Percentiles rank a stretch among this genome's conserved stretches.
Conservation (phyloP, 2,797 vertebrate genomes). For the Phylloscopus collybita region DNA sequence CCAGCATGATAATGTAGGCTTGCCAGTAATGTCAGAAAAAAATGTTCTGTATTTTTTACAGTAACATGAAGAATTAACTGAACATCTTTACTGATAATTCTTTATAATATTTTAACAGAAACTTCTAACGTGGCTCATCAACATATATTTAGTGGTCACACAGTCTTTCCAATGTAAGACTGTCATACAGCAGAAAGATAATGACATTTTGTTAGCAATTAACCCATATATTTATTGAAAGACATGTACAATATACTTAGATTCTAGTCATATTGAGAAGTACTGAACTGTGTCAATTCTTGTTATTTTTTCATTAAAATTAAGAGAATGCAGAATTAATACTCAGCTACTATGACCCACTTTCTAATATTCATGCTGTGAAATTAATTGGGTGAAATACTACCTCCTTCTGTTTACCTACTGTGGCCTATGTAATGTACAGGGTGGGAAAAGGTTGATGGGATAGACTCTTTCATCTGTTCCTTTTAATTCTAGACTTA, state of each 20-base stretch:
- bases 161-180: neutral
- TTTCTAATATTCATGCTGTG: constrained; percentile 2
- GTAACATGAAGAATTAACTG: neutral
- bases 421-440: neutral
- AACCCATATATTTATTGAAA: neutral
- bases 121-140: neutral
- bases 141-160: neutral
- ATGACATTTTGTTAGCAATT: neutral
- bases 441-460: neutral
- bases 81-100: neutral
- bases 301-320: constrained; percentile 30
- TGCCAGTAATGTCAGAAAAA: neutral
- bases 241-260: neutral
- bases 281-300: neutral
- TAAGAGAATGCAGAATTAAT: neutral
- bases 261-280: neutral
- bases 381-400: constrained; percentile 10
- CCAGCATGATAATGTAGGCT: neutral
- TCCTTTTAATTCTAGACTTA: constrained; percentile 10
- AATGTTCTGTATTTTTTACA: neutral
- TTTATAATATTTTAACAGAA: neutral
- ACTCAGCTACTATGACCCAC: neutral
- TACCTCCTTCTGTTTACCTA: neutral
- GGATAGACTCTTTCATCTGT: neutral
- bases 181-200: neutral